Base-by-base conservation (phyloP, 2,888 invertebrate genomes). In the Acleris sparsana region DNA sequence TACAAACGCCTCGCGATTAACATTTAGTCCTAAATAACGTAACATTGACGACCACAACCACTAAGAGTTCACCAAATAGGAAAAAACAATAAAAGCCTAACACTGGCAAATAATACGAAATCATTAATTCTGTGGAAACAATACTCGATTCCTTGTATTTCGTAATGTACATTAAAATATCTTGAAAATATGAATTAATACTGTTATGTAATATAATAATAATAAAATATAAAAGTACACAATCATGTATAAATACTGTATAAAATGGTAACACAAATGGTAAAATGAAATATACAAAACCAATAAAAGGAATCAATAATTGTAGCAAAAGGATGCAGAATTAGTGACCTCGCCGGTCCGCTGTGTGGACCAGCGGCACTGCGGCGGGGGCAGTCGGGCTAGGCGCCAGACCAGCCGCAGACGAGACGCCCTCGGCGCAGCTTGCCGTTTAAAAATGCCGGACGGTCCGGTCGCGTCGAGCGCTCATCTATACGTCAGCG, bases 261-360 rank as follows among this genome's bases (percentile, higher is more conserved):
- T 63, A 79, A 82, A 65, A 84, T 86, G 86, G 85, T 86, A 86
- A 86, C 85, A 80, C 75, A 78, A 76, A 76, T 81, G 84, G 83
- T 85, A 85, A 86, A 77, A 71, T 73, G 70, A 77, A 70, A 70
- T 74, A 71, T 77, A 77, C 80, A 75, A 62, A 73, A 76, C 79
- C 77, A 81, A 83, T 79, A 72, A 69, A 77, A 82, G 78, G 80
- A 78, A 76, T 78, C 79, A 65, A 69, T 71, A 69, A 67, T 72
- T 77, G 53, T 55, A 9, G 44, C 53, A 55, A 61, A 49, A 57
- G 58, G 17, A 11, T 55, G 16, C 16, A n/a, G 18, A 49, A n/a
- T 44, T 2, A 22, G 4, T 22, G 22, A 20, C 22, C 17, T 44
- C 16, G 5, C 33, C 72, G 79, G n/a, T 33, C 46, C 22, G 75